phyloP scores from a whole-genome alignment of 2,113 vertebrate genomes.

The Chionodraco myersi region DNA sequence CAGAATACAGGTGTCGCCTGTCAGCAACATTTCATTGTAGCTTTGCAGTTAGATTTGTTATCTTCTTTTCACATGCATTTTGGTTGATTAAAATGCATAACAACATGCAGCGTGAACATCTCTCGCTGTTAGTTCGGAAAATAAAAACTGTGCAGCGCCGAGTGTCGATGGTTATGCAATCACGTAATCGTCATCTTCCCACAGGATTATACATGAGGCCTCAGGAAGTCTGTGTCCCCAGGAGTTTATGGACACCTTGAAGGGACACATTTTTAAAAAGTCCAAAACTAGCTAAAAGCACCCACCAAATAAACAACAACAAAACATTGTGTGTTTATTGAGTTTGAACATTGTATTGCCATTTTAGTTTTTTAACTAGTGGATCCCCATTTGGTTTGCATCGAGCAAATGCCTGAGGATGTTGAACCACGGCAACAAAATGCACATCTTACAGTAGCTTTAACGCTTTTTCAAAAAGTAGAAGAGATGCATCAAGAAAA shows the following conservation, averaged over 20 bases:
- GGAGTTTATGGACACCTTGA: neutral
- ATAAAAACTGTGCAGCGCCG: neutral
- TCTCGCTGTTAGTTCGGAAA: neutral
- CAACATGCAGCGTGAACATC: neutral
- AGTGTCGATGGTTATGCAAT: slow-evolving; percentile 14
- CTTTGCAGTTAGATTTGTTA: neutral
- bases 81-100: neutral
- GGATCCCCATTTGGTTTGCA: neutral
- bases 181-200: neutral
- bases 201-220: neutral
- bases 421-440: neutral
- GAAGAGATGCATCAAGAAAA: neutral
- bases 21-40: neutral
- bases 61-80: neutral
- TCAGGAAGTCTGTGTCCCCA: neutral
- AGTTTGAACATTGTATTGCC: neutral
- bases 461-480: neutral
- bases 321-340: neutral
- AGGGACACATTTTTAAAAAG: neutral
- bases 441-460: no score
- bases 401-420: neutral
- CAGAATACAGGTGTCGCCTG: neutral
- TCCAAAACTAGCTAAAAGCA: neutral
- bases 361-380: neutral
- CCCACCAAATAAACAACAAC: neutral